phyloP scores from a whole-genome alignment of 2,113 vertebrate genomes.

The Alethe diademata region DNA sequence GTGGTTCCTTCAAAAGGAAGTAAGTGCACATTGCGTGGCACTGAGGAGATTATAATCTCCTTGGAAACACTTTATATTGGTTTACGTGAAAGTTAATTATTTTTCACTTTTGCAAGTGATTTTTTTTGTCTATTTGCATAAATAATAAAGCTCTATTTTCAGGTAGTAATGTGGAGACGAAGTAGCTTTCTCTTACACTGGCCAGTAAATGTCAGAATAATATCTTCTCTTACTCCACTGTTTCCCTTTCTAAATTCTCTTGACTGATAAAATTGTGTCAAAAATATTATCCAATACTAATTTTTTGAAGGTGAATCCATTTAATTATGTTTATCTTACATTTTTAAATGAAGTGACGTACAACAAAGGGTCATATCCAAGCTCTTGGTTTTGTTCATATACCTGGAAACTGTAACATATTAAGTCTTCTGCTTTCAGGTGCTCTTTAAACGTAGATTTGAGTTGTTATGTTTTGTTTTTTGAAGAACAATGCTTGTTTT shows the following conservation, averaged over 20 bases:
- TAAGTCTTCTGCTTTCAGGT: background rate
- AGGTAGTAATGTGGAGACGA: background rate
- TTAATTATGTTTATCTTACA: background rate
- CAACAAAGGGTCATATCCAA: slow-evolving; percentile 52
- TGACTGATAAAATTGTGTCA: background rate
- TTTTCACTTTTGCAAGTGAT: background rate
- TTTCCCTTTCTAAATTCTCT: background rate
- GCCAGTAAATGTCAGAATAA: background rate
- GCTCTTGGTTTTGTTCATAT: background rate
- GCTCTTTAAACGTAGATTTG: background rate
- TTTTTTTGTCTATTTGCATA: background rate
- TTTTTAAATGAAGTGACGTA: background rate
- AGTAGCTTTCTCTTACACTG: background rate
- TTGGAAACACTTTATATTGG: background rate
- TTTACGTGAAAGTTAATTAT: background rate
- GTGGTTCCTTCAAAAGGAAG: background rate
- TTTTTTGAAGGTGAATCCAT: background rate
- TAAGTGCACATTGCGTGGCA: background rate
- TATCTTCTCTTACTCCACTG: background rate
- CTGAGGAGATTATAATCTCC: background rate
- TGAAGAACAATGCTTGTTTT: background rate
- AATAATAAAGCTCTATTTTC: background rate
- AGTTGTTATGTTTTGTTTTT: background rate
- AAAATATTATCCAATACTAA: background rate
- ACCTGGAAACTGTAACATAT: background rate